These are phyloP conservation scores for Rynchops niger DNA, from an alignment of 2,113 vertebrate genomes.

Conservation along the genomic window DNA sequence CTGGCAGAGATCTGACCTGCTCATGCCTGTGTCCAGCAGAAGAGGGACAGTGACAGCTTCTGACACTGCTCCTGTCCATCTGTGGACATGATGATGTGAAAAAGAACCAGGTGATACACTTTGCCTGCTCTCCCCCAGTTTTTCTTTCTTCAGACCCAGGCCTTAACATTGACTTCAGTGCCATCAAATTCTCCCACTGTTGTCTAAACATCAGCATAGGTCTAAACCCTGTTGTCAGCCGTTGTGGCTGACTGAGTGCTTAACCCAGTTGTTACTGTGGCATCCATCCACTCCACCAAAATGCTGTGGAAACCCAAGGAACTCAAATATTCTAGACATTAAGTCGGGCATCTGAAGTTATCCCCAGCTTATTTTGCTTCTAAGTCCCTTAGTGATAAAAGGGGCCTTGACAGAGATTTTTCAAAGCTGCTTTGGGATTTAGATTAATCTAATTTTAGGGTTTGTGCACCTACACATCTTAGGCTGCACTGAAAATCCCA, in stretches of 20 bases:
- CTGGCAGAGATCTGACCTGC: background rate
- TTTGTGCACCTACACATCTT: background rate
- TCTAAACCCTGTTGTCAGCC: background rate
- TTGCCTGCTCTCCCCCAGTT: background rate
- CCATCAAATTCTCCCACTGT: background rate
- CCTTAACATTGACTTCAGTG: background rate
- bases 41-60: background rate
- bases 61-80: background rate
- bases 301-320: background rate
- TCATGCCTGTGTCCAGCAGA: background rate
- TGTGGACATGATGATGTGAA: background rate
- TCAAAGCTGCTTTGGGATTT: constrained; percentile 26
- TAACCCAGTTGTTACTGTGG: background rate
- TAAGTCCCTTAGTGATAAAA: background rate
- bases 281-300: background rate
- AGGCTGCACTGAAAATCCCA: background rate
- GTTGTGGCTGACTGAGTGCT: background rate
- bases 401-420: background rate
- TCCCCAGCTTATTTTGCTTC: background rate
- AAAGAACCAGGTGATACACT: background rate
- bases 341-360: background rate
- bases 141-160: background rate
- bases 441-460: constrained; percentile 5
- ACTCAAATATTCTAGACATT: background rate
- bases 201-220: background rate